phyloP scores from a whole-genome alignment of 2,797 vertebrate genomes.

The Manis javanica region DNA sequence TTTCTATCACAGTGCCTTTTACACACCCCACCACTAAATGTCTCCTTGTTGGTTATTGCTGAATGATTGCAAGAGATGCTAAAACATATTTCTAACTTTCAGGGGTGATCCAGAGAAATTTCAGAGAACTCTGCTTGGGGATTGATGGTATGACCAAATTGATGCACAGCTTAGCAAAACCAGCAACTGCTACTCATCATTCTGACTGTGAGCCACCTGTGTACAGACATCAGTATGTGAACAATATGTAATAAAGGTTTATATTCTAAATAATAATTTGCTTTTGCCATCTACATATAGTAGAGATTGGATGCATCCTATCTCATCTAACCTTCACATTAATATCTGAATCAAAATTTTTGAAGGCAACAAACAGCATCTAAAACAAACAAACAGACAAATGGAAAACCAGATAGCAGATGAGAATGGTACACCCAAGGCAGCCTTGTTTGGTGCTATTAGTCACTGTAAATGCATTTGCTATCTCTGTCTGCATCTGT shows the following conservation, averaged over 20 bases:
- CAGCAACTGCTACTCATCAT: slow-evolving; percentile 60
- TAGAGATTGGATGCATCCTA: slow-evolving; percentile 63
- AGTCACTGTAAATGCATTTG: slow-evolving; percentile 71
- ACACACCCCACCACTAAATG: not conserved
- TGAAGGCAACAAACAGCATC: slow-evolving; percentile 58
- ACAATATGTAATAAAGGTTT: slow-evolving; percentile 60
- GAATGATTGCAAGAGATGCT: slow-evolving; percentile 52
- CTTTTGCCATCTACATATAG: slow-evolving; percentile 57
- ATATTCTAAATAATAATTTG: slow-evolving; percentile 67
- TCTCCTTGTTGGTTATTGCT: slow-evolving; percentile 54
- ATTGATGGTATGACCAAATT: slow-evolving; percentile 68
- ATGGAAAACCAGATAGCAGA: slow-evolving; percentile 31
- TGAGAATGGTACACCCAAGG: slow-evolving; percentile 14
- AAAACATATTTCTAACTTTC: slow-evolving; percentile 61
- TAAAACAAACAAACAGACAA: slow-evolving; percentile 67
- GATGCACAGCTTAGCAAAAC: slow-evolving; percentile 60
- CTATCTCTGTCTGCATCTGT: slow-evolving; percentile 76
- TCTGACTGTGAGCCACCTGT: slow-evolving; percentile 31
- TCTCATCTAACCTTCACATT: slow-evolving; percentile 66
- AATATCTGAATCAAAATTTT: slow-evolving; percentile 59
- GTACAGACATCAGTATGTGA: not conserved
- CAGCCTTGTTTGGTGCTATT: slow-evolving; percentile 61
- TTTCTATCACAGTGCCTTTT: slow-evolving; percentile 10
- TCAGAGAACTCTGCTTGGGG: slow-evolving; percentile 33
- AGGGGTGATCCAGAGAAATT: slow-evolving; percentile 54